These are phyloP conservation scores for Agrenia bidenticulata DNA, from an alignment of 2,888 invertebrate species.

Conservation along the genomic window DNA sequence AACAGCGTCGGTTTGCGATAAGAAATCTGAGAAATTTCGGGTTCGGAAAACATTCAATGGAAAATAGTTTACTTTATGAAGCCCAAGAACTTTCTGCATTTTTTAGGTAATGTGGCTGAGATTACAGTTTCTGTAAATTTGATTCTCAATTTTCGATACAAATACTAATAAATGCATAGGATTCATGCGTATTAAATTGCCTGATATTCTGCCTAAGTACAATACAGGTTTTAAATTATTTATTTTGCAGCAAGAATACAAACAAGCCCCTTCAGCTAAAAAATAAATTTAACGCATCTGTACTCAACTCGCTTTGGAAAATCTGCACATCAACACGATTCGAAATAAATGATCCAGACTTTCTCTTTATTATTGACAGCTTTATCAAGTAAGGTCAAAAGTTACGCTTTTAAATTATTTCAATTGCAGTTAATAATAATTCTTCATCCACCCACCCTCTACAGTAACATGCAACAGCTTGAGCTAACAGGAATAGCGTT, in stretches of 20 bases:
- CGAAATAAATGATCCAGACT: conserved; percentile 49
- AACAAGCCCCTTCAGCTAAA: conserved; percentile 47
- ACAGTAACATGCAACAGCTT: conserved; percentile 46
- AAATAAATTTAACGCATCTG: conserved; percentile 49
- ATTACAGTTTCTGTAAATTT: not conserved
- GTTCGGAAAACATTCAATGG: conserved; percentile 51
- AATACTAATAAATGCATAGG: not conserved
- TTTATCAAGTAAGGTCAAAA: conserved; percentile 45
- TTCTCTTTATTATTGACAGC: conserved; percentile 45
- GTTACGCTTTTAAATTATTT: not conserved
- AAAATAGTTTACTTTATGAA: conserved; percentile 41
- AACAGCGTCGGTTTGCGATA: conserved; percentile 48
- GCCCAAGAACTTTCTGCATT: conserved; percentile 46
- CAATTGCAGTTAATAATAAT: not conserved
- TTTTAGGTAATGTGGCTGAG: conserved; percentile 45
- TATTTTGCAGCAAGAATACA: conserved; percentile 40
- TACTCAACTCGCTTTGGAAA: conserved; percentile 51
- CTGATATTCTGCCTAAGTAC: not conserved
- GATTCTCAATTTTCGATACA: not conserved
- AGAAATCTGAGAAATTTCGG: conserved; percentile 47
- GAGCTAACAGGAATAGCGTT: conserved; percentile 46
- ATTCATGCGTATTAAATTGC: no score
- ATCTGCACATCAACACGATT: conserved; percentile 48
- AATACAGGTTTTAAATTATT: conserved; percentile 1
- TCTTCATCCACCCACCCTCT: not conserved